Evolutionary conservation across 2,113 vertebrate species (phyloP).

Genomic region (Acanthochromis polyacanthus): DNA sequence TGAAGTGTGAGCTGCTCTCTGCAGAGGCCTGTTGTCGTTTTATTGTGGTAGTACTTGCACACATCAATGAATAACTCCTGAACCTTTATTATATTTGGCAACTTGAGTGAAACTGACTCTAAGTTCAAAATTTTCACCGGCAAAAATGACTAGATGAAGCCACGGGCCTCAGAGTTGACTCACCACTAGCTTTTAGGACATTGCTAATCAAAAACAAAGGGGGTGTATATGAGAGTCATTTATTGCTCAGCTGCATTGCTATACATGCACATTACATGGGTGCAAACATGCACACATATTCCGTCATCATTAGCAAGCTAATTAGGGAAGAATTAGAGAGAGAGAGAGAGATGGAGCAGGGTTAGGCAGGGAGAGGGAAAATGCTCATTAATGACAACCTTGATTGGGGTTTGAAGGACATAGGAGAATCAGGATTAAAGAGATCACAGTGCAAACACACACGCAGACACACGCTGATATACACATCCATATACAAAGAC

Average conservation of each 20-base stretch:
- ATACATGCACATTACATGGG: background rate
- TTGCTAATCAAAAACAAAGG: conserved; percentile 36
- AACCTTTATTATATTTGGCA: background rate
- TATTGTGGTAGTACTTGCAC: background rate
- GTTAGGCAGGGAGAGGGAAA: conserved; percentile 41
- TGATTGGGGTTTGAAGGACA: conserved; percentile 74
- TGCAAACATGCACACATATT: conserved; percentile 11
- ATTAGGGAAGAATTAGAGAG: conserved; percentile 47
- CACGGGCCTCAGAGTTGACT: conserved; percentile 2
- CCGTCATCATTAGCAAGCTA: conserved; percentile 61
- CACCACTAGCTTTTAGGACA: conserved; percentile 15
- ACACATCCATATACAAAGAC: background rate
- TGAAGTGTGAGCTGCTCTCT: background rate
- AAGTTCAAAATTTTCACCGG: background rate
- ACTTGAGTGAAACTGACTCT: conserved; percentile 14
- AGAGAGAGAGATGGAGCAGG: conserved; percentile 21
- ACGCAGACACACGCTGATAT: background rate
- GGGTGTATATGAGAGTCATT: conserved; percentile 34
- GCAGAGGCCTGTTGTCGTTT: background rate
- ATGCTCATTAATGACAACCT: conserved; percentile 75
- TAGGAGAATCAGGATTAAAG: conserved; percentile 63
- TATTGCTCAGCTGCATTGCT: conserved; percentile 20
- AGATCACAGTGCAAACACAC: conserved; percentile 47
- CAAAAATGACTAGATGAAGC: conserved; percentile 8
- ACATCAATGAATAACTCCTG: background rate